phyloP scores from a whole-genome alignment of 2,113 vertebrate genomes.

The Bucco capensis region DNA sequence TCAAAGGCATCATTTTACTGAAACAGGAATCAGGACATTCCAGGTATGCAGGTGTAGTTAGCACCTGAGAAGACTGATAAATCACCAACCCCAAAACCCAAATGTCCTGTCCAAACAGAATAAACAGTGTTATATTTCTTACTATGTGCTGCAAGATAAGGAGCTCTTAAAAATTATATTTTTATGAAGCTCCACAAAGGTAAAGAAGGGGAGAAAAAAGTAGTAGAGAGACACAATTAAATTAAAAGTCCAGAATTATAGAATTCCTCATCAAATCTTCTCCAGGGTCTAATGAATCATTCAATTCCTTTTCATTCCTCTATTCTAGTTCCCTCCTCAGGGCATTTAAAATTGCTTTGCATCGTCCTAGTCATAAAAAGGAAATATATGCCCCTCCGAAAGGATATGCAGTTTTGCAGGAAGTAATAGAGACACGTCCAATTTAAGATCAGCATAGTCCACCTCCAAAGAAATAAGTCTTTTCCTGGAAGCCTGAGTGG shows the following conservation, averaged over 20 bases:
- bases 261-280: constrained; percentile 56
- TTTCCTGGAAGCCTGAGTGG: constrained; percentile 22
- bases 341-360: constrained; percentile 71
- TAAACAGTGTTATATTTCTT: constrained; percentile 55
- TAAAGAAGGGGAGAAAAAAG: constrained; percentile 7
- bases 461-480: constrained; percentile 47
- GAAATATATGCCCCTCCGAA: constrained; percentile 59
- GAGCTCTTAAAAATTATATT: constrained; percentile 24
- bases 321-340: constrained; percentile 53
- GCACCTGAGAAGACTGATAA: constrained; percentile 15
- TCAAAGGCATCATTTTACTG: constrained; percentile 35
- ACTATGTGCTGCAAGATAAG: background rate
- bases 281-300: constrained; percentile 65
- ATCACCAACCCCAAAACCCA: constrained; percentile 33
- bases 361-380: constrained; percentile 49
- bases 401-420: constrained; percentile 57
- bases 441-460: constrained; percentile 64
- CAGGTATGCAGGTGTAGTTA: background rate
- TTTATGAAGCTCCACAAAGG: constrained; percentile 19
- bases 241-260: constrained; percentile 55
- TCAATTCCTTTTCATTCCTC: constrained; percentile 48
- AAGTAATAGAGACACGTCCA: constrained; percentile 63
- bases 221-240: constrained; percentile 47
- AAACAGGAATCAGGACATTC: background rate
- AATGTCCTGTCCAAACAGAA: constrained; percentile 37